Evolutionary conservation across 1,140 invertebrate genomes (phyloP), one percentile per base, ranked within the genome.

Genomic region (Brachionus manjavacas): DNA sequence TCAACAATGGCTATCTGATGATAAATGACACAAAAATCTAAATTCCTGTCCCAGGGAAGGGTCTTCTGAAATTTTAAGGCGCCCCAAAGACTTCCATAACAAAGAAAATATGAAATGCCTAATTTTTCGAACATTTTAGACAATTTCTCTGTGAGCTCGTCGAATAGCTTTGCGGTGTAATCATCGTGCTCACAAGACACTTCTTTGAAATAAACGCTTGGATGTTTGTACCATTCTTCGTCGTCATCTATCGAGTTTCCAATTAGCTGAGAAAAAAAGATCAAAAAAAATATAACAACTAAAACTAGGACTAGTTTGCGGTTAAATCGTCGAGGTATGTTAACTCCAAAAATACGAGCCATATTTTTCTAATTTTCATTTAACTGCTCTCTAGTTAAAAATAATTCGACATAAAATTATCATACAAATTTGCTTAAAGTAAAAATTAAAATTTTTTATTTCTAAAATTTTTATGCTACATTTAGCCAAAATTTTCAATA

Each of bases 61-160:
- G 89, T 87, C 11, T 87, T 86, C 20, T 89, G 88, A 25, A 87
- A 78, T 84, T 90, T 87, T 11, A 91, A 86, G 12, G 89, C 89
- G n/a, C 90, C 91, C 91, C 91, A 92, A 6, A 92, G 87, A n/a
- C 89, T 89, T 28, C 90, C 90, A 85, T 91, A 92, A 86, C 91
- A 92, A 1, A 91, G 85, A 84, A 90, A 91, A 86, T 91, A 89
- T 6, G 87, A 87, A 1, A 91, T 83, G 8, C 87, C 85, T 23
- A 90, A 83, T 20, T 86, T 85, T n/a, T 86, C 74, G 23, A 91
- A 85, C 3, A 88, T 76, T 76, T 20, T 6, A 20, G 20, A 11
- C 16, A 76, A 16, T 25, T 49, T 46, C 12, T 49, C 20, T 3
- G 72, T 76, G 2, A 76, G n/a, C 23, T 76, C 72, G 6, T 76